These are phyloP conservation scores for Luperina testacea DNA, from an alignment of 2,888 invertebrate species.

Conservation along the genomic window DNA sequence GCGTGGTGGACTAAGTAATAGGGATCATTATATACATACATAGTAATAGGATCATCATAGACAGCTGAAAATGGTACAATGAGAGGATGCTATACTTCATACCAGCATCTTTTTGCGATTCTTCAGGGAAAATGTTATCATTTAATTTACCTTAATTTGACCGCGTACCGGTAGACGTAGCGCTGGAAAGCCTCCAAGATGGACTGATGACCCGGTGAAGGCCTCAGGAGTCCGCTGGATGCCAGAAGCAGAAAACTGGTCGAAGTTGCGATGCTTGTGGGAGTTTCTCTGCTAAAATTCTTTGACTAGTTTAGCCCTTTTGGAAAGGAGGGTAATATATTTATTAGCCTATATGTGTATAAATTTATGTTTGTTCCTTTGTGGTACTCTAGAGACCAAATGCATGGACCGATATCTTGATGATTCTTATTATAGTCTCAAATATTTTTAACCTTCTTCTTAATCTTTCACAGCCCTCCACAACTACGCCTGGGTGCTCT, in stretches of 20 bases:
- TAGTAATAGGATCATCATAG: neutral
- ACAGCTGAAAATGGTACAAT: neutral
- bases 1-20: no score
- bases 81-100: neutral
- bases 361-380: neutral
- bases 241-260: no score
- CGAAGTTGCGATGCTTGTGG: no score
- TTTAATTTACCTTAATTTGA: neutral
- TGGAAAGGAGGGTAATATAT: neutral
- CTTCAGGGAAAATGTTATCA: neutral
- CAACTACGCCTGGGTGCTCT: conserved; percentile 89
- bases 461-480: conserved; percentile 87
- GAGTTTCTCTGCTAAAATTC: neutral
- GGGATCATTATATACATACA: no score
- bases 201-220: no score
- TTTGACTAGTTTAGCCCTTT: neutral
- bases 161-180: no score
- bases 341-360: neutral
- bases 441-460: conserved; percentile 13
- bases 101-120: no score
- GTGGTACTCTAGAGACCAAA: neutral
- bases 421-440: neutral
- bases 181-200: no score
- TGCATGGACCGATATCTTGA: neutral
- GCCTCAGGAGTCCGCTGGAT: no score